Percentiles rank a stretch among this genome's conserved stretches.
phyloP scores from a whole-genome alignment of 2,113 vertebrate genomes.

The Grallaria varia region DNA sequence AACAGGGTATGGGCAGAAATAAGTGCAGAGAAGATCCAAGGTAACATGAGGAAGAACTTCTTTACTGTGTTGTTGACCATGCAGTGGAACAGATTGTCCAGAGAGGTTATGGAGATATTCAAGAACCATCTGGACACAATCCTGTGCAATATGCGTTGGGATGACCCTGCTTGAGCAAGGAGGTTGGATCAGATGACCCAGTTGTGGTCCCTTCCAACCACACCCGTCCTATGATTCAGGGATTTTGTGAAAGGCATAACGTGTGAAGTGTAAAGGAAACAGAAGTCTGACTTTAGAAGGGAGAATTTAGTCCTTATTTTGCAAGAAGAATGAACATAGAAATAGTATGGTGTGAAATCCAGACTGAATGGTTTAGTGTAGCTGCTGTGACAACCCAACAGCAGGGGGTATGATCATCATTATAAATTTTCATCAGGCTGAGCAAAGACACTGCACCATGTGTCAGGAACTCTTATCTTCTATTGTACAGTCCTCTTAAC shows the following conservation, averaged over 20 bases:
- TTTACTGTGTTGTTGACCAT: background rate
- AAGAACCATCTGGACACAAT: background rate
- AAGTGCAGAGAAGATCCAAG: background rate
- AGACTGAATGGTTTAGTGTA: background rate
- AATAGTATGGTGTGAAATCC: background rate
- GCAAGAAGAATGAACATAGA: background rate
- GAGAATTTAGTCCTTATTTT: background rate
- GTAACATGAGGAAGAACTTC: background rate
- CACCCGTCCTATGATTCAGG: background rate
- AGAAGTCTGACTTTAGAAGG: background rate
- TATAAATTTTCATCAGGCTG: background rate
- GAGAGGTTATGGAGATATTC: background rate
- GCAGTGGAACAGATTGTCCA: background rate
- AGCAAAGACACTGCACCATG: background rate
- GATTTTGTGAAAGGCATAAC: background rate
- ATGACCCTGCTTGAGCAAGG: background rate
- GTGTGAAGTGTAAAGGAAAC: background rate
- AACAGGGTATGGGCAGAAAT: background rate
- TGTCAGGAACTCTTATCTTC: background rate
- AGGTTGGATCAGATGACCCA: background rate
- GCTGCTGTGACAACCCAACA: background rate
- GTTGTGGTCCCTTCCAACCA: background rate
- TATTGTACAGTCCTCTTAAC: background rate
- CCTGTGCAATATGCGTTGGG: background rate
- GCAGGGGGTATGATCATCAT: fast-evolving